A percentile compares a stretch with the other conserved stretches of the same genome.
Conservation (phyloP, 2,888 invertebrate species). For the Amphiduros pacificus region DNA sequence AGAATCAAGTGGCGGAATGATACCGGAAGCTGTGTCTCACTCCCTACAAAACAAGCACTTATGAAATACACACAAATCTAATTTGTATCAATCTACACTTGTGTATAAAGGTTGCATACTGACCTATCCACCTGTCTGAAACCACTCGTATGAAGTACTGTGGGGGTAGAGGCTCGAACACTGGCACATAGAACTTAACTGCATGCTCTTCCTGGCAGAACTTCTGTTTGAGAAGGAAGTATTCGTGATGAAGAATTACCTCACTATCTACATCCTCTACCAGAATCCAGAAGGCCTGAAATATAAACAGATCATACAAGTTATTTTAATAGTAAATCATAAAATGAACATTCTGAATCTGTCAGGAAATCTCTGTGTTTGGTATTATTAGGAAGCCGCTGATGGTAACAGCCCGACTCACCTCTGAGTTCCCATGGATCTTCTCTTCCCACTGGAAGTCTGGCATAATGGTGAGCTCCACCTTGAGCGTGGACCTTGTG, state of each 20-base stretch:
- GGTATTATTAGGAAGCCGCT: no score
- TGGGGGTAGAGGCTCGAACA: conserved; percentile 97
- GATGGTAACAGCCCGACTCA: no score
- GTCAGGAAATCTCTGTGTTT: no score
- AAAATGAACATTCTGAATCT: no score
- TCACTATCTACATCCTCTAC: conserved; percentile 69
- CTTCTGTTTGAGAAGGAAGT: conserved; percentile 83
- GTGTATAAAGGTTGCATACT: conserved; percentile 14
- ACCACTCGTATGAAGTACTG: conserved; percentile 85
- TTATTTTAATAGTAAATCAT: conserved; percentile 32
- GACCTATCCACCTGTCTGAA: conserved; percentile 65
- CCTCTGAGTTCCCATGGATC: conserved; percentile 69
- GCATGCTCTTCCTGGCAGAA: conserved; percentile 93
- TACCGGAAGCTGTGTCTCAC: conserved; percentile 93
- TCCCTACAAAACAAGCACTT: conserved; percentile 63
- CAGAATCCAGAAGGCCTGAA: conserved; percentile 67
- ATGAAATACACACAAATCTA: neutral
- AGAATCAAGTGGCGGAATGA: conserved; percentile 95
- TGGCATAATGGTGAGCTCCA: conserved; percentile 95
- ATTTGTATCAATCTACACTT: no score
- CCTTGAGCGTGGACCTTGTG: conserved; percentile 82
- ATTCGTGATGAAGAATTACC: conserved; percentile 88
- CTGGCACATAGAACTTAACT: conserved; percentile 96
- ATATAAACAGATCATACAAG: neutral
- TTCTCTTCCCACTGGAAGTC: conserved; percentile 99